A percentile compares a stretch with the other conserved stretches of the same genome.
These are phyloP conservation scores for Lathamus discolor DNA, from an alignment of 2,113 vertebrate genomes.

Conservation along the genomic window DNA sequence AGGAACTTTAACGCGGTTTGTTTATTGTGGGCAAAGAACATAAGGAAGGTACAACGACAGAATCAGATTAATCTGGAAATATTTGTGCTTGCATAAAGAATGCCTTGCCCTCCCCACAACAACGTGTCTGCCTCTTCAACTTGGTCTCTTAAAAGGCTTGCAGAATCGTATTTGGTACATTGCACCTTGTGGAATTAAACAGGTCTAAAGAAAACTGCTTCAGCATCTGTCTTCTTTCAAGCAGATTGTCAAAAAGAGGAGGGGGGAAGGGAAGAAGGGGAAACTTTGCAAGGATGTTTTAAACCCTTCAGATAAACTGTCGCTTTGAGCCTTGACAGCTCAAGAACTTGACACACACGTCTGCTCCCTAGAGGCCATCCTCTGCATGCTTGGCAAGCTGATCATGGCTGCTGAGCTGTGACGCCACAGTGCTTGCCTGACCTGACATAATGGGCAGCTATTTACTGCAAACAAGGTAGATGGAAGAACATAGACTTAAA, in stretches of 20 bases:
- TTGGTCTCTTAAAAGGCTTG: constrained; percentile 58
- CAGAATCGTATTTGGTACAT: constrained; percentile 65
- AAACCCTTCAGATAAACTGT: constrained; percentile 77
- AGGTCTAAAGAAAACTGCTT: constrained; percentile 78
- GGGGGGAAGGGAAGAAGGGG: constrained; percentile 17
- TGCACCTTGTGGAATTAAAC: constrained; percentile 72
- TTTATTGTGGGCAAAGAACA: constrained; percentile 40
- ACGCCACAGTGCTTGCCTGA: constrained; percentile 76
- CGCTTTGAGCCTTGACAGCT: constrained; percentile 76
- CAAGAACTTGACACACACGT: constrained; percentile 68
- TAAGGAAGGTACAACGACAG: constrained; percentile 16
- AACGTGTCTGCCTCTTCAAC: constrained; percentile 21
- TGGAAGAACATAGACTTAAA: constrained; percentile 84
- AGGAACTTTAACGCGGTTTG: constrained; percentile 52
- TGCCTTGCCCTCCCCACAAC: not conserved
- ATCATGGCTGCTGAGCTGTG: constrained; percentile 74
- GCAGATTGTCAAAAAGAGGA: constrained; percentile 74
- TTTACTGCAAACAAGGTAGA: constrained; percentile 89
- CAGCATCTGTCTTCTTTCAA: constrained; percentile 82
- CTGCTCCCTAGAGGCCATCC: constrained; percentile 52
- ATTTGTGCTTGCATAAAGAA: constrained; percentile 53
- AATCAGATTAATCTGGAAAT: constrained; percentile 48
- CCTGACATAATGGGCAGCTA: constrained; percentile 86
- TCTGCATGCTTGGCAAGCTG: constrained; percentile 53
- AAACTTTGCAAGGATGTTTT: constrained; percentile 69